Evolutionary conservation across 2,888 invertebrate genomes (phyloP), one percentile per base, ranked within the genome.

Genomic region (Aethes cnicana): DNA sequence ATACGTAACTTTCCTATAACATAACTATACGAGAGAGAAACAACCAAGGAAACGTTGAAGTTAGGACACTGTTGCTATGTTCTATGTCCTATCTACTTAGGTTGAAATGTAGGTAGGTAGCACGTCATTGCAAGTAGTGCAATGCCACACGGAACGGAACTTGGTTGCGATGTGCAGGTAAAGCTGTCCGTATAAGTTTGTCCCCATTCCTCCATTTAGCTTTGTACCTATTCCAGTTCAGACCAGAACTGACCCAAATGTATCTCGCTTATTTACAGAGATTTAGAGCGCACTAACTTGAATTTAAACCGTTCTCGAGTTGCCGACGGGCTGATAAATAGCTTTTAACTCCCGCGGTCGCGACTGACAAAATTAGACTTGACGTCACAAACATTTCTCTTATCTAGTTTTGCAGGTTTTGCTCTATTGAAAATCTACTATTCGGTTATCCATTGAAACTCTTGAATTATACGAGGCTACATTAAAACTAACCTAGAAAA

Each of bases 401-500:
- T 32, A 25, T 41, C 17, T 43, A 43, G 21, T 43, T 23, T 32
- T 8, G 7, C 21, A 18, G 21, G 43, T 23, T 21, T 5, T 5
- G 9, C n/a, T 16, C 14, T 17, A 21, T 36, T 30, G 25, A 2
- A 28, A 25, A 32, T 11, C 21, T 32, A 18, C 23, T 32, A 35
- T 50, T 37, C 28, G 28, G 30, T 25, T 46, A 30, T 23, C 11
- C 30, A 44, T 11, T 35, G 18, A 32, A 16, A 20, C 36, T 14
- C 32, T 52, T 9, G 39, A 37, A 39, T 52, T 50, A 30, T 30
- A 46, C 26, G 37, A 30, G 46, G 20, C 35, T 26, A 39, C 46
- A 52, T 52, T 52, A n/a, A n/a, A n/a, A n/a, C n/a, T n/a, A 44
- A 52, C 44, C 44, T 46, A 52, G 44, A 52, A 52, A 46, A 52